Evolutionary conservation across 2,797 vertebrate species (phyloP).

Genomic region (Acomys russatus): DNA sequence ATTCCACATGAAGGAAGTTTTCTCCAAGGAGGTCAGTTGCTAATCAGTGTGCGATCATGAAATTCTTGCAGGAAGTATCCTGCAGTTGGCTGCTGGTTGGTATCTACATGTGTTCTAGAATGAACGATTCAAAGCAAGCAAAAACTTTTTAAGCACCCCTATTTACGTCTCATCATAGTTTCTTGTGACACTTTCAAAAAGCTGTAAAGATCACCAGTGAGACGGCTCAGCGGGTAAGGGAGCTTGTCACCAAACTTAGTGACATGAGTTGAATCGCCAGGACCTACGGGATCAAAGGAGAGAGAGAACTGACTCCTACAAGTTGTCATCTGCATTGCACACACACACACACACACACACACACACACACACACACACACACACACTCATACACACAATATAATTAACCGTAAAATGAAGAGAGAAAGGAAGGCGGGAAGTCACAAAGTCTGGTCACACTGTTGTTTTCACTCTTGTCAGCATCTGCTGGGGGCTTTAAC

Average conservation of each 20-base stretch:
- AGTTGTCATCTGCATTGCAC: too few relatives aligned
- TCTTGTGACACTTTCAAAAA: slow-evolving; percentile 10
- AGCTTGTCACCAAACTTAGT: not conserved
- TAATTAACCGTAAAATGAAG: not conserved
- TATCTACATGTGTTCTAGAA: not conserved
- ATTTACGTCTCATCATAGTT: not conserved
- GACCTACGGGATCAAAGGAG: too few relatives aligned
- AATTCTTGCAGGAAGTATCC: not conserved
- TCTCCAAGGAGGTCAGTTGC: not conserved
- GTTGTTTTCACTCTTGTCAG: not conserved
- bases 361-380: not conserved
- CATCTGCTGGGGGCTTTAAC: not conserved
- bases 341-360: not conserved
- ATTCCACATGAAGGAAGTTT: not conserved
- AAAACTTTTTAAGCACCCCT: not conserved
- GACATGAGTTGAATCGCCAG: not conserved
- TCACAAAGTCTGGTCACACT: not conserved
- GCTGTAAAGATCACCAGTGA: not conserved
- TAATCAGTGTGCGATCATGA: not conserved
- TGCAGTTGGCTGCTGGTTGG: too few relatives aligned
- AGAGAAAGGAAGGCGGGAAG: not conserved
- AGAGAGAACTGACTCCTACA: not conserved
- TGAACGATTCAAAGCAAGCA: not conserved
- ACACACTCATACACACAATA: not conserved
- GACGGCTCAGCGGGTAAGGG: not conserved